A percentile compares a stretch with the other conserved stretches of the same genome.
Evolutionary conservation across 2,888 invertebrate genomes (phyloP).

Genomic region (Syrista parreyssii): DNA sequence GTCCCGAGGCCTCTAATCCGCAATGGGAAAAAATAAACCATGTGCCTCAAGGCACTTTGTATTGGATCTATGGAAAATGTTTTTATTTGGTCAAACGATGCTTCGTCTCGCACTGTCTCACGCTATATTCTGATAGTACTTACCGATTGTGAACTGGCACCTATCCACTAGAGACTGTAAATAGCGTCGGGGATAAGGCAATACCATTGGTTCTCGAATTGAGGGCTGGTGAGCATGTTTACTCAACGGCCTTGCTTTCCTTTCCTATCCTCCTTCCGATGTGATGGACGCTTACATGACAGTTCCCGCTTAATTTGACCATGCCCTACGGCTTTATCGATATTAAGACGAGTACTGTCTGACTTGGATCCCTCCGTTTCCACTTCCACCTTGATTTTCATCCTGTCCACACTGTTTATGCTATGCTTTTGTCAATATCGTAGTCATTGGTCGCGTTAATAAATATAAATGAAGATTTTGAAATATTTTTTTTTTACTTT

Average conservation of each 20-base stretch:
- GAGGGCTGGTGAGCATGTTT: conserved; percentile 32
- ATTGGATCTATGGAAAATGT: conserved; percentile 38
- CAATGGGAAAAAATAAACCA: no score
- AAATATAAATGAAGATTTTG: no score
- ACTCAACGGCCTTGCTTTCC: conserved; percentile 34
- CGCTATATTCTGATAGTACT: no score
- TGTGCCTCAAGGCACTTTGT: no score
- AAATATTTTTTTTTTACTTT: no score
- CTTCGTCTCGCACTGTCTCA: neutral
- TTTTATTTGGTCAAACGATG: conserved; percentile 41
- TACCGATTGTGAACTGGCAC: no score
- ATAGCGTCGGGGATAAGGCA: no score
- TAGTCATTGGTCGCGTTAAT: no score
- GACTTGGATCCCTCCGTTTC: conserved; percentile 20
- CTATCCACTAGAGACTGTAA: no score
- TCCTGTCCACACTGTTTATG: neutral
- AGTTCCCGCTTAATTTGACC: conserved; percentile 17
- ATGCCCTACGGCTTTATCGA: neutral
- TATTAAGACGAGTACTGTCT: neutral
- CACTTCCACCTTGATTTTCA: conserved; percentile 33
- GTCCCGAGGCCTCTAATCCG: no score
- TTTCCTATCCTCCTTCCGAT: conserved; percentile 1
- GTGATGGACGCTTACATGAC: conserved; percentile 13
- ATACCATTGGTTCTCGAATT: no score
- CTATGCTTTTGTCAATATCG: no score